Evolutionary conservation across 2,113 vertebrate genomes (phyloP).

Genomic region (Andinoacara biseriatus): DNA sequence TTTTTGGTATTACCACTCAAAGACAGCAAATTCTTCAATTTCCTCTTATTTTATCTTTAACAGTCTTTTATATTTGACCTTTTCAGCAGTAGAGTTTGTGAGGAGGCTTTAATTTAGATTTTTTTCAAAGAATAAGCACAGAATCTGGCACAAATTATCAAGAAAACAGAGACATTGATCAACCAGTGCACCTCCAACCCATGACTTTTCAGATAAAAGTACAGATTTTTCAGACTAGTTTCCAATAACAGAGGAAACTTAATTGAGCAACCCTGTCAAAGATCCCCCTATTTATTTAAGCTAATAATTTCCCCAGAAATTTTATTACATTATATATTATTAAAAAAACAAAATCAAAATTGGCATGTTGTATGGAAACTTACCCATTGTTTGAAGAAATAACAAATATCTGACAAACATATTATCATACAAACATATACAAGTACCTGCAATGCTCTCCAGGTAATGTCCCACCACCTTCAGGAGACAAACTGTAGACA

Average conservation of each 20-base stretch:
- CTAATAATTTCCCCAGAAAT: background rate
- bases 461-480: accelerated
- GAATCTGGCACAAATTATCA: background rate
- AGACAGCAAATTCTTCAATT: background rate
- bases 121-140: background rate
- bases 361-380: background rate
- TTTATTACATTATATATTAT: background rate
- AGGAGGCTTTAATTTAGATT: background rate
- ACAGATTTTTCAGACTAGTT: background rate
- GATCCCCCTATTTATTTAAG: background rate
- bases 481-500: background rate
- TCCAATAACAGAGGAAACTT: background rate
- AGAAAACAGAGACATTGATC: background rate
- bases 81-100: background rate
- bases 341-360: background rate
- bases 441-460: background rate
- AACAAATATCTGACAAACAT: constrained; percentile 1
- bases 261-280: background rate
- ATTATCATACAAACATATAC: background rate
- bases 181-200: background rate
- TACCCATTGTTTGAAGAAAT: background rate
- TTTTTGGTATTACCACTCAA: constrained; percentile 3
- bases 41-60: background rate
- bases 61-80: background rate
- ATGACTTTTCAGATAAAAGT: constrained; percentile 1